These are phyloP conservation scores for Tachina grossa DNA, from an alignment of 2,888 invertebrate genomes.

Conservation along the genomic window DNA sequence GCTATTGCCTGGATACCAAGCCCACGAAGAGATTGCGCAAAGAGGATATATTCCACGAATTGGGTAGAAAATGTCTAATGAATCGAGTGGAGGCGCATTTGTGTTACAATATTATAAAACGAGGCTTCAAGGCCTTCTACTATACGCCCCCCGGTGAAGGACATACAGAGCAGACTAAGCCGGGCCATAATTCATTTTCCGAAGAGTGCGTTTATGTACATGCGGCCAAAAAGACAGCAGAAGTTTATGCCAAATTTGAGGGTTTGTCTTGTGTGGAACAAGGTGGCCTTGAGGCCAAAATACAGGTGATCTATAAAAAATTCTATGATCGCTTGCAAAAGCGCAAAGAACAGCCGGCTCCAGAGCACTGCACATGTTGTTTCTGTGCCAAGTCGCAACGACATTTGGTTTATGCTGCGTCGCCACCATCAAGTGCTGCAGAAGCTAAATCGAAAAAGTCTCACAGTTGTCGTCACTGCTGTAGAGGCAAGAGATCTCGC, in stretches of 20 bases:
- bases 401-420: constrained; percentile 75
- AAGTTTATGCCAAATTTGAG: constrained; percentile 78
- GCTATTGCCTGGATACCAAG: constrained; percentile 77
- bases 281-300: constrained; percentile 78
- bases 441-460: constrained; percentile 69
- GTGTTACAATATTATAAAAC: constrained; percentile 80
- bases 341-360: constrained; percentile 76
- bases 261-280: constrained; percentile 78
- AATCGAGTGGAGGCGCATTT: constrained; percentile 81
- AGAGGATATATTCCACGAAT: constrained; percentile 78
- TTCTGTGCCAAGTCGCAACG: constrained; percentile 80
- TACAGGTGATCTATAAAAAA: constrained; percentile 78
- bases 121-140: constrained; percentile 81
- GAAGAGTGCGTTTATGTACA: constrained; percentile 80
- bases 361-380: constrained; percentile 79
- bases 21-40: constrained; percentile 79
- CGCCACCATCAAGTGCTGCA: constrained; percentile 75
- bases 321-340: constrained; percentile 79
- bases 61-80: constrained; percentile 80
- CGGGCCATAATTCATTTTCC: constrained; percentile 75
- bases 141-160: constrained; percentile 75
- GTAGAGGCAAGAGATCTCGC: constrained; percentile 76
- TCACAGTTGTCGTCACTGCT: constrained; percentile 76
- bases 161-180: constrained; percentile 40
- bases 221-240: constrained; percentile 79